A percentile compares a stretch with the other conserved stretches of the same genome.
Conservation (phyloP, 2,797 vertebrate species). For the Tamandua tetradactyla region DNA sequence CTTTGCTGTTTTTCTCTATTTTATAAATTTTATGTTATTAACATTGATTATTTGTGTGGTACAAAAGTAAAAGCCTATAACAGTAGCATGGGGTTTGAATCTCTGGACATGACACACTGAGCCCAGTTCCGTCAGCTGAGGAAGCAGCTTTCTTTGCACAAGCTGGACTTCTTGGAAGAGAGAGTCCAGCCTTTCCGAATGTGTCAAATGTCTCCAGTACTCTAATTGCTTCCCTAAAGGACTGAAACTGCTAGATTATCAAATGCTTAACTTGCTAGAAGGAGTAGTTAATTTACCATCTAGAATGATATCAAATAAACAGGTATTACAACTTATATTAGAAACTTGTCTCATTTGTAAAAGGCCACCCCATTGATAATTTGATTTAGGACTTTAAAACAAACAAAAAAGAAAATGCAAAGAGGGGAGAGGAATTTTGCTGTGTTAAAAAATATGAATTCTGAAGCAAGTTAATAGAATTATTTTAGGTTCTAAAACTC, state of each 20-base stretch:
- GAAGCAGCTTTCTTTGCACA: background rate
- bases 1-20: background rate
- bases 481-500: background rate
- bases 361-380: background rate
- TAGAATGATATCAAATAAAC: slow-evolving; percentile 16
- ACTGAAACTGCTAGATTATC: slow-evolving; percentile 41
- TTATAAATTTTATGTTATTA: slow-evolving; percentile 1
- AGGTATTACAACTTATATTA: background rate
- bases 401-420: background rate
- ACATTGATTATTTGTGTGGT: background rate
- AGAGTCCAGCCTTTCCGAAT: background rate
- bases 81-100: background rate
- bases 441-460: background rate
- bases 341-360: background rate
- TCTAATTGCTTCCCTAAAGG: background rate
- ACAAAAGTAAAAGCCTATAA: background rate
- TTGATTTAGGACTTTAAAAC: background rate
- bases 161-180: background rate
- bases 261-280: slow-evolving; percentile 45
- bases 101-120: background rate
- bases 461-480: slow-evolving; percentile 10
- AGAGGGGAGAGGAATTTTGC: background rate
- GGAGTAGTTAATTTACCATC: background rate
- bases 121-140: background rate
- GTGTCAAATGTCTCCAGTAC: background rate